phyloP scores from a whole-genome alignment of 2,888 invertebrate species.

The Sinotaia quadrata region DNA sequence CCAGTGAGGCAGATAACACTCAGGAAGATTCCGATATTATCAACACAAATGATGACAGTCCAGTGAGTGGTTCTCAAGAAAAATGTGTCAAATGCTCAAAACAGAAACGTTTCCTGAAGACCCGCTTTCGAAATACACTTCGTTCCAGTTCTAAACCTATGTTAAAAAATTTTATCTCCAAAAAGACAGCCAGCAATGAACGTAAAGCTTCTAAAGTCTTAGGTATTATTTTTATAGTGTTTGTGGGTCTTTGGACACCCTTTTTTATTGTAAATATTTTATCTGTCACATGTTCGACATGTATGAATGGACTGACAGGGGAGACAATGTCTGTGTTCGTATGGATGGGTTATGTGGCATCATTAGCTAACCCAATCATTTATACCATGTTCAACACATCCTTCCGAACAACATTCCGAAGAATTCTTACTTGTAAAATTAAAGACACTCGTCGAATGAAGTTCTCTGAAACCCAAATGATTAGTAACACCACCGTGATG shows the following conservation, averaged over 20 bases:
- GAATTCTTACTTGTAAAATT: slow-evolving; percentile 63
- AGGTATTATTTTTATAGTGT: slow-evolving; percentile 70
- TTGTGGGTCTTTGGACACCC: slow-evolving; percentile 70
- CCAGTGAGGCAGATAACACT: slow-evolving; percentile 39
- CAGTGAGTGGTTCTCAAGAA: slow-evolving; percentile 6
- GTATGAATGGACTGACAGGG: slow-evolving; percentile 54
- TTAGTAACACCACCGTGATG: slow-evolving; percentile 43
- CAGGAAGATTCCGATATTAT: slow-evolving; percentile 28
- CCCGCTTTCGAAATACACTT: slow-evolving; percentile 39
- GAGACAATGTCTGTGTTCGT: slow-evolving; percentile 65
- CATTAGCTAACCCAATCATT: slow-evolving; percentile 71
- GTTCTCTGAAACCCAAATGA: slow-evolving; percentile 38
- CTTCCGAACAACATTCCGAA: slow-evolving; percentile 67
- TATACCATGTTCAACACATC: slow-evolving; percentile 72
- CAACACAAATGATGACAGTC: slow-evolving; percentile 28
- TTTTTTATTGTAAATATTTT: slow-evolving; percentile 69
- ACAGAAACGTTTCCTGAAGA: slow-evolving; percentile 28
- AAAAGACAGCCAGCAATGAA: slow-evolving; percentile 66
- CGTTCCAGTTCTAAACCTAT: slow-evolving; percentile 27
- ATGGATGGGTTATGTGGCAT: slow-evolving; percentile 71
- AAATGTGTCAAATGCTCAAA: neutral
- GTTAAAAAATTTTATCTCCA: slow-evolving; percentile 51
- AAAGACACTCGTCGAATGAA: slow-evolving; percentile 41
- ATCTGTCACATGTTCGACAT: slow-evolving; percentile 59
- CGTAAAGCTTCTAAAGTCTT: slow-evolving; percentile 71